Conservation (phyloP, 2,888 invertebrate species). For the Hemithea aestivaria region DNA sequence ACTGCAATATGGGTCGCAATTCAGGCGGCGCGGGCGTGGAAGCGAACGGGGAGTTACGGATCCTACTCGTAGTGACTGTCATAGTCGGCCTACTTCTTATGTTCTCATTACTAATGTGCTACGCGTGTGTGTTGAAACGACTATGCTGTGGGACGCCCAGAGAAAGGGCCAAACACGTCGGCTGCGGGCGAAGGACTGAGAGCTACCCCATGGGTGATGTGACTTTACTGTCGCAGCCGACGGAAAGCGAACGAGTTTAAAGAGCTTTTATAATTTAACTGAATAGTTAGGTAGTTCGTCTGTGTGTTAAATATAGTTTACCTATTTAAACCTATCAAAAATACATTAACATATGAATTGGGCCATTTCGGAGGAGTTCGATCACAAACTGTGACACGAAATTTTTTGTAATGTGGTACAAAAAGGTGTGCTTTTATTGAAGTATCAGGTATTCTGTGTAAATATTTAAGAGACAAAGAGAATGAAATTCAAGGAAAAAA, state of each 20-base stretch:
- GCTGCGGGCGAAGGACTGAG: conserved; percentile 62
- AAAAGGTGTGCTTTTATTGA: too few relatives aligned
- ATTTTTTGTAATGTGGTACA: too few relatives aligned
- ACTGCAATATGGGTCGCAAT: conserved; percentile 58
- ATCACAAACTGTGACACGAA: too few relatives aligned
- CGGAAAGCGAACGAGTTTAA: conserved; percentile 77
- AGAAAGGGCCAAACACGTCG: conserved; percentile 63
- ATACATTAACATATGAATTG: too few relatives aligned
- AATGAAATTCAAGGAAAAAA: too few relatives aligned
- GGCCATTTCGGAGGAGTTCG: too few relatives aligned
- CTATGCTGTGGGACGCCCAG: conserved; percentile 80
- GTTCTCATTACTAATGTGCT: conserved; percentile 82
- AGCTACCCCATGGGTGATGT: conserved; percentile 81
- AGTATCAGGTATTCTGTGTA: too few relatives aligned
- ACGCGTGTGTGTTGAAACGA: conserved; percentile 82
- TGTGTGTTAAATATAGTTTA: too few relatives aligned
- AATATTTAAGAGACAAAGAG: too few relatives aligned
- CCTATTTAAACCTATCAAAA: too few relatives aligned
- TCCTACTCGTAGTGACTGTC: conserved; percentile 79
- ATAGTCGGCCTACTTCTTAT: conserved; percentile 80
- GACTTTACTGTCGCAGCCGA: conserved; percentile 80
- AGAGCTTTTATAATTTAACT: too few relatives aligned
- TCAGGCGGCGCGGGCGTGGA: conserved; percentile 45
- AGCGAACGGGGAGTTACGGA: conserved; percentile 77
- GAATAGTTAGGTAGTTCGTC: too few relatives aligned